These are phyloP conservation scores for Diarsia mendica DNA, from an alignment of 2,888 invertebrate genomes.

Conservation along the genomic window DNA sequence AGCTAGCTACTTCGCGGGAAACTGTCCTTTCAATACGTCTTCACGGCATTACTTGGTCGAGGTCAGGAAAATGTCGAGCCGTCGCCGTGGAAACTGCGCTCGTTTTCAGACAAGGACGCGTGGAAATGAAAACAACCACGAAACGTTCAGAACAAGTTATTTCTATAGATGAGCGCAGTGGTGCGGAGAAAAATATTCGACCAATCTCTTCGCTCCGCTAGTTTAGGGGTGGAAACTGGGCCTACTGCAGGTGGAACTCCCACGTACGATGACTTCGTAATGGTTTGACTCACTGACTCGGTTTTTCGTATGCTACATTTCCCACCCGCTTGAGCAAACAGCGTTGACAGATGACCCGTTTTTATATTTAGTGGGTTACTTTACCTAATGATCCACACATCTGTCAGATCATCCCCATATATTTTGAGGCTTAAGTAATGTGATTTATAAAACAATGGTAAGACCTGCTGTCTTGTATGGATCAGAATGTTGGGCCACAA, in stretches of 20 bases:
- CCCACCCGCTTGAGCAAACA: too few relatives aligned
- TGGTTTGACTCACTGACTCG: too few relatives aligned
- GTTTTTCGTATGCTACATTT: too few relatives aligned
- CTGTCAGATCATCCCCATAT: background rate
- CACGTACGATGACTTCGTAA: too few relatives aligned
- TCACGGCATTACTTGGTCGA: constrained; percentile 66
- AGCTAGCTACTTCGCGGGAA: constrained; percentile 55
- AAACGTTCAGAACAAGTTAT: background rate
- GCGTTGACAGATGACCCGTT: too few relatives aligned
- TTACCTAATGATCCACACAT: too few relatives aligned
- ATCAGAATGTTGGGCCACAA: too few relatives aligned
- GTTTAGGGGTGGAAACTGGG: background rate
- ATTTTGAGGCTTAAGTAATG: background rate
- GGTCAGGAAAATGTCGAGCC: constrained; percentile 74
- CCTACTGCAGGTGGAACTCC: background rate
- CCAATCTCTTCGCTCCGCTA: background rate
- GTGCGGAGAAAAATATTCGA: background rate
- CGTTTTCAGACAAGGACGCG: constrained; percentile 66
- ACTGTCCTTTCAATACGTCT: constrained; percentile 67
- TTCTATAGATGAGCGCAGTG: background rate
- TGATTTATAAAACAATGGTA: too few relatives aligned
- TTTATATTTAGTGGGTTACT: too few relatives aligned
- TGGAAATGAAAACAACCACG: constrained; percentile 37
- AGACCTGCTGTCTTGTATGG: too few relatives aligned
- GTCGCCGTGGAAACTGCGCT: constrained; percentile 75